These are phyloP conservation scores for Momotus momota DNA, from an alignment of 2,797 vertebrate species.

Conservation along the genomic window DNA sequence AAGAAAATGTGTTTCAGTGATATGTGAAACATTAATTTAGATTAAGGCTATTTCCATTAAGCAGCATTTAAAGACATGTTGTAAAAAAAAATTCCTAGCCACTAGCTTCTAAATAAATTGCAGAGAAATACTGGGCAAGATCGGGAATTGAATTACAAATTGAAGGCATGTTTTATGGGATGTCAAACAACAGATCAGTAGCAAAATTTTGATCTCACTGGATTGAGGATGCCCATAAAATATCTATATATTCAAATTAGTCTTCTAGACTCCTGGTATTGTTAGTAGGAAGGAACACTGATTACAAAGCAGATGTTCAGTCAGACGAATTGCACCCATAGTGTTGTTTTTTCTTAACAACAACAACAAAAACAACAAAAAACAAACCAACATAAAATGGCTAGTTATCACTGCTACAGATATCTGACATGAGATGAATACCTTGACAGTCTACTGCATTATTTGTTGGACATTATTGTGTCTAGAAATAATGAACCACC, in stretches of 20 bases:
- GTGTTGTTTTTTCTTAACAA: background rate
- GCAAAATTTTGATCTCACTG: background rate
- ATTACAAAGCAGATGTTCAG: background rate
- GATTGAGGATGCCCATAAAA: background rate
- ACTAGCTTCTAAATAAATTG: background rate
- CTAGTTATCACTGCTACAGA: background rate
- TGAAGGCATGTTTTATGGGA: background rate
- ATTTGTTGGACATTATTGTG: background rate
- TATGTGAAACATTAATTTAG: background rate
- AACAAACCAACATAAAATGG: background rate
- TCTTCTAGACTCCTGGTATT: background rate
- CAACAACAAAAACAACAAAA: no score
- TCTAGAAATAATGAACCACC: background rate
- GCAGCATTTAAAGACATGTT: background rate
- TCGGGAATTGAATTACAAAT: background rate
- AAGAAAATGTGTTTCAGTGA: background rate
- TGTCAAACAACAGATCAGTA: background rate
- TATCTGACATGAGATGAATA: background rate
- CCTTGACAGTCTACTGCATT: background rate
- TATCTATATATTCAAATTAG: background rate
- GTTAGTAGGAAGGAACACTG: background rate
- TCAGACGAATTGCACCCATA: background rate
- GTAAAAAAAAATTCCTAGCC: background rate
- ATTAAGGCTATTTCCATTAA: background rate
- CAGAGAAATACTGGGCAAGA: background rate